These are phyloP conservation scores for Chymomyza fuscimana DNA, from an alignment of 2,888 invertebrate genomes.

Conservation along the genomic window DNA sequence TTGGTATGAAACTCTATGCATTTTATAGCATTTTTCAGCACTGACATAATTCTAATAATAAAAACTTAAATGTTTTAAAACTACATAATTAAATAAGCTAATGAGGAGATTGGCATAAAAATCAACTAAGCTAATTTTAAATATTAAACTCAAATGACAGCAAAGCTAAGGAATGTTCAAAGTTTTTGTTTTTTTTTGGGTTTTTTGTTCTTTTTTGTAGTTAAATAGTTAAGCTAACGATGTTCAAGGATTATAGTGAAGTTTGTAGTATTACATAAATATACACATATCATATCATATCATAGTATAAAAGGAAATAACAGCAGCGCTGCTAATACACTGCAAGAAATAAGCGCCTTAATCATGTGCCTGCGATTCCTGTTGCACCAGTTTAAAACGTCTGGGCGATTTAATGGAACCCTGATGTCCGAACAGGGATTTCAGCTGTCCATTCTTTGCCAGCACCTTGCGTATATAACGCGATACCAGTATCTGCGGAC, in stretches of 20 bases:
- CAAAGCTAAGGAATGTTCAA: constrained; percentile 50
- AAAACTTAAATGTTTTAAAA: not conserved
- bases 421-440: constrained; percentile 86
- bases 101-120: constrained; percentile 41
- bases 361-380: constrained; percentile 94
- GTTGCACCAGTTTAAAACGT: constrained; percentile 92
- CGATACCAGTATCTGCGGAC: constrained; percentile 91
- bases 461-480: constrained; percentile 91
- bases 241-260: not conserved
- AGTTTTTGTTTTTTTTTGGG: constrained; percentile 13
- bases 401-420: constrained; percentile 93
- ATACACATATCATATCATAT: constrained; percentile 3
- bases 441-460: constrained; percentile 87
- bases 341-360: constrained; percentile 79
- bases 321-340: not conserved
- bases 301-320: not conserved
- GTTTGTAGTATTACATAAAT: not conserved
- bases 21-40: not conserved
- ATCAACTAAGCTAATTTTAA: constrained; percentile 47
- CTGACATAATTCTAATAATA: not conserved
- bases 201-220: not conserved
- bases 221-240: constrained; percentile 3
- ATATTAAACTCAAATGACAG: not conserved
- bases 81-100: constrained; percentile 2
- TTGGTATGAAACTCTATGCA: constrained; percentile 2